These are phyloP conservation scores for Sepiola atlantica DNA, from an alignment of 2,888 invertebrate species.

Conservation along the genomic window DNA sequence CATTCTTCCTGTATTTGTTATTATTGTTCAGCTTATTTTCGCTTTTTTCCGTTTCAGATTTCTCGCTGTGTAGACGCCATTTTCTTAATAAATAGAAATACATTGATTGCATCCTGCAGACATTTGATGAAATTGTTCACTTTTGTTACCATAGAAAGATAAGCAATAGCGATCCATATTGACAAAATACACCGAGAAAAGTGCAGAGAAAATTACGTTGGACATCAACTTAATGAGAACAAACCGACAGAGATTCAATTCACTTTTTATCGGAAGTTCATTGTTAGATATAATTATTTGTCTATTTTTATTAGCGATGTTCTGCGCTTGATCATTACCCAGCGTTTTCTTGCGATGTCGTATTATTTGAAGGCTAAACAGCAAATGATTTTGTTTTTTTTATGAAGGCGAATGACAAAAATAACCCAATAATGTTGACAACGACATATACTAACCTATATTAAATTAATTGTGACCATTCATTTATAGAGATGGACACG, in stretches of 20 bases:
- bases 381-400: background rate
- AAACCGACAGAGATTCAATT: background rate
- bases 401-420: background rate
- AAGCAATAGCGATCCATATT: background rate
- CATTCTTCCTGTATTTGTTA: no score
- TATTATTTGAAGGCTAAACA: background rate
- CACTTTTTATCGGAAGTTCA: background rate
- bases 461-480: no score
- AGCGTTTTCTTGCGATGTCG: background rate
- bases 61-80: background rate
- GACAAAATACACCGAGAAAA: background rate
- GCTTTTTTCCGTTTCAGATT: background rate
- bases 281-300: background rate
- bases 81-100: background rate
- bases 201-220: background rate
- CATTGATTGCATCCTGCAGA: background rate
- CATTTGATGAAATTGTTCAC: background rate
- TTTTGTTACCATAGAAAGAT: background rate
- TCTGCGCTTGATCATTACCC: background rate
- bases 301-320: background rate
- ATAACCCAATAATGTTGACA: background rate
- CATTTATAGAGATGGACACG: no score
- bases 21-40: background rate
- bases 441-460: no score
- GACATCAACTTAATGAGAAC: background rate